Evolutionary conservation across 2,888 invertebrate species (phyloP), one percentile per base, ranked within the genome.

Genomic region (Sminthurides aquaticus): DNA sequence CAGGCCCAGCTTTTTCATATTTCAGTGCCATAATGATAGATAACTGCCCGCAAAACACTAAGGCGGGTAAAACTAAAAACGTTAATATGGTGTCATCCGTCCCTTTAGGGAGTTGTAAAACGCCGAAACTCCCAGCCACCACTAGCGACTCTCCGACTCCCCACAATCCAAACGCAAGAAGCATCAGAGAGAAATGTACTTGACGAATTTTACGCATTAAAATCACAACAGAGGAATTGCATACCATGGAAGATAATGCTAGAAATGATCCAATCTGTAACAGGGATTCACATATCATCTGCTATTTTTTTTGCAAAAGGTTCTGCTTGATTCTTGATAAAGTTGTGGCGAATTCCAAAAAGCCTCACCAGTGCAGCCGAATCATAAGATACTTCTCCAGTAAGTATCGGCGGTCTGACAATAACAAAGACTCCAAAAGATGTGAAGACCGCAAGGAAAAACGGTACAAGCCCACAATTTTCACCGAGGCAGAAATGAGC

Each of bases 181-280:
- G 56, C 64, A 70, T 67, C 5, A 71, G 57, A 20, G 66, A 64
- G 25, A 66, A 71, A 60, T 71, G 71, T 3, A 67, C 67, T 58
- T 70, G 34, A 8, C 69, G 64, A 48, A 71, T 68, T 60, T 67
- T 64, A 27, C 69, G 48, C 62, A 70, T 59, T 20, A 69, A 34
- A 29, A 71, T 62, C 15, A 69, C 48, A 1, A 69, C 62, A 1
- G 61, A 62, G 1, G 71, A 65, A 27, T 65, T 54, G 43, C 68
- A 70, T 2, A 70, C 25, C 69, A 66, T 70, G 1, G 71, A 69
- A 11, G 59, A 59, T 1, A 65, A n/a, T 11, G 69, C 66, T 18
- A 71, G 58, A n/a, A 49, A 49, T 2, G 66, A 52, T 5, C 71
- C 69, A 57, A 66, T 69, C 70, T 68, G 57, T 26, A 64, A 34